Percentiles rank a stretch among this genome's conserved stretches.
Conservation (phyloP, 2,113 vertebrate species). For the Gallinago media region DNA sequence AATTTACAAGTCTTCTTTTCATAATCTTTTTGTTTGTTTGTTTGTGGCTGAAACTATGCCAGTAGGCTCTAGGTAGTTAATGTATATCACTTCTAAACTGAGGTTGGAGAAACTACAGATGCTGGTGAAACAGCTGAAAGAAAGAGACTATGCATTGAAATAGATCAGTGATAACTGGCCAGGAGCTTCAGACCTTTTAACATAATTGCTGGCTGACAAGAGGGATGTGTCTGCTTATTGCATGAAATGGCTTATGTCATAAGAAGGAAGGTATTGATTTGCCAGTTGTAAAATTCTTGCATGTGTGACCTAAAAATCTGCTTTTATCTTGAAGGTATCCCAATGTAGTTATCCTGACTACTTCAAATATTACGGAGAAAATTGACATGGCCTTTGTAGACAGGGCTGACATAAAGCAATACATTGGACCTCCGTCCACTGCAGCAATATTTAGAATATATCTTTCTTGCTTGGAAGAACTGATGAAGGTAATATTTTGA, state of each 20-base stretch:
- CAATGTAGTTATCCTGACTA: constrained; percentile 97
- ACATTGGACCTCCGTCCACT: constrained; percentile 90
- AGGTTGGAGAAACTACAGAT: too few relatives aligned
- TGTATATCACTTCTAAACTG: not conserved
- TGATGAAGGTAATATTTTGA: constrained; percentile 90
- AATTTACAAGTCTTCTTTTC: not conserved
- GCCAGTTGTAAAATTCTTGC: not conserved
- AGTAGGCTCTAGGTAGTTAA: not conserved
- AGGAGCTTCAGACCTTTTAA: not conserved
- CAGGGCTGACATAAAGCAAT: constrained; percentile 97
- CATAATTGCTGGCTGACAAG: not conserved
- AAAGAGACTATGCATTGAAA: not conserved
- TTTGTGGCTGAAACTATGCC: not conserved
- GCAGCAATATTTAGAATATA: constrained; percentile 95
- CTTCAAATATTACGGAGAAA: constrained; percentile 96
- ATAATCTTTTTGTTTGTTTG: not conserved
- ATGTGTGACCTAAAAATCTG: not conserved
- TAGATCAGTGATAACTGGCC: not conserved
- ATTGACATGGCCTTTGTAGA: constrained; percentile 98
- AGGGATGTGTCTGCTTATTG: not conserved
- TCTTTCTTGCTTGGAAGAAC: constrained; percentile 92
- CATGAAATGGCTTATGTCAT: not conserved
- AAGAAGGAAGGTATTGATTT: not conserved
- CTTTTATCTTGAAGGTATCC: constrained; percentile 81
- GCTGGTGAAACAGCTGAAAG: not conserved